Evolutionary conservation across 2,797 vertebrate species (phyloP).

Genomic region (Trichosurus vulpecula): DNA sequence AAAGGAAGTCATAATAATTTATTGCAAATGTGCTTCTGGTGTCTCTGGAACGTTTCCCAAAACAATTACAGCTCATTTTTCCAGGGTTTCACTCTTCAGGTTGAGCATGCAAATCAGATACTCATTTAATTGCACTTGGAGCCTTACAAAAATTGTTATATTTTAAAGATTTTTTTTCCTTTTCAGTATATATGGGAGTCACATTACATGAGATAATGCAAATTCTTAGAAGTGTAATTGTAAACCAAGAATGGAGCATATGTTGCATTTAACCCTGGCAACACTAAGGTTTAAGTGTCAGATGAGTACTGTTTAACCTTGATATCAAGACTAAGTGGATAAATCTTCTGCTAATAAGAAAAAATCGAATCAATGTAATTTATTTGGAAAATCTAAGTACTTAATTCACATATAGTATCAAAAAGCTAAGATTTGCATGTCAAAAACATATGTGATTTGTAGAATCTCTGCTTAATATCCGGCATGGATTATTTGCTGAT

Average conservation of each 20-base stretch:
- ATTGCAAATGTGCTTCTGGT: conserved; percentile 83
- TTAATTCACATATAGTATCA: not conserved
- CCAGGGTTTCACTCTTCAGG: not conserved
- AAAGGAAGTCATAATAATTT: conserved; percentile 76
- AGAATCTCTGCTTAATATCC: not conserved
- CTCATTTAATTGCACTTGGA: conserved; percentile 48
- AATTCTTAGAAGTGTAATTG: not conserved
- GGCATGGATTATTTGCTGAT: not conserved
- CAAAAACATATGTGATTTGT: not conserved
- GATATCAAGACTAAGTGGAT: conserved; percentile 3
- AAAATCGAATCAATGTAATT: not conserved
- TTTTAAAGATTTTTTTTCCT: conserved; percentile 39
- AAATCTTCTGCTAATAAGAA: conserved; percentile 4
- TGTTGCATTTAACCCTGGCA: conserved; percentile 28
- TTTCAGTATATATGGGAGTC: not conserved
- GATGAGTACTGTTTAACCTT: not conserved
- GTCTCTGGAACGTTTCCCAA: conserved; percentile 81
- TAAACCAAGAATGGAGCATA: conserved; percentile 2
- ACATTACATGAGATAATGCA: not conserved
- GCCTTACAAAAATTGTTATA: conserved; percentile 21
- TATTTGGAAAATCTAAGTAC: not conserved
- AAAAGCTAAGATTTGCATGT: not conserved
- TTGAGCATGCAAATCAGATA: conserved; percentile 34
- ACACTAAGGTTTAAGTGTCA: not conserved
- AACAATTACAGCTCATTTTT: conserved; percentile 83